Evolutionary conservation across 2,888 invertebrate species (phyloP), one percentile per base, ranked within the genome.

Genomic region (Leptothorax acervorum): DNA sequence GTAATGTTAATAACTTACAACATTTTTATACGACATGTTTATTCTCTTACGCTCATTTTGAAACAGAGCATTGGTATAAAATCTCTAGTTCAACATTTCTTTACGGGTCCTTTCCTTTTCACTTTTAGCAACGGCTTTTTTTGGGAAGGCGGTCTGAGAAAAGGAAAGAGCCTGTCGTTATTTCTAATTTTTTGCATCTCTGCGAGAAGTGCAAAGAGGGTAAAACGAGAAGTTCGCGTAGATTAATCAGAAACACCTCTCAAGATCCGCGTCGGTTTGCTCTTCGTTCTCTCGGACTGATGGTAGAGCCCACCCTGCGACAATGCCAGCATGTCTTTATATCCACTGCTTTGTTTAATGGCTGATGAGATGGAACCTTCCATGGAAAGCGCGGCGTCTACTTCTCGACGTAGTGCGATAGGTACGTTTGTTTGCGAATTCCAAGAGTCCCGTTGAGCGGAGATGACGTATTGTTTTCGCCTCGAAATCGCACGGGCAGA

Each of bases 241-340:
- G 93, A 94, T 94, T 94, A 94, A 94, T 94, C 93, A 93, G 92
- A 92, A 93, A 92, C 91, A 92, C 92, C 91, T 92, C 91, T 92
- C 89, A 88, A 90, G 90, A 84, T 82, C 79, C 73, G 35, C 68
- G 87, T 84, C 85, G 87, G 48, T 70, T 84, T 62, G 31, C 42
- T 31, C 51, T 53, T 18, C 35, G 55, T 57, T 84, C 62, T 83
- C 31, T 86, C 87, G 87, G 85, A 87, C 86, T 89, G 86, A 76
- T 85, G 89, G 88, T 90, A n/a, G 23, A 89, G 89, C 85, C 87
- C 82, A 87, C 86, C 35, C 87, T 86, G 84, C 83, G 88, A 93
- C 92, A 93, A 92, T 93, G 91, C 91, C 85, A 89, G 89, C 85
- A 89, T 90, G 88, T 91, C 92, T 93, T 94, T 94, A 92, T 93